Conservation (phyloP, 2,888 invertebrate species). For the Petrolisthes cinctipes region DNA sequence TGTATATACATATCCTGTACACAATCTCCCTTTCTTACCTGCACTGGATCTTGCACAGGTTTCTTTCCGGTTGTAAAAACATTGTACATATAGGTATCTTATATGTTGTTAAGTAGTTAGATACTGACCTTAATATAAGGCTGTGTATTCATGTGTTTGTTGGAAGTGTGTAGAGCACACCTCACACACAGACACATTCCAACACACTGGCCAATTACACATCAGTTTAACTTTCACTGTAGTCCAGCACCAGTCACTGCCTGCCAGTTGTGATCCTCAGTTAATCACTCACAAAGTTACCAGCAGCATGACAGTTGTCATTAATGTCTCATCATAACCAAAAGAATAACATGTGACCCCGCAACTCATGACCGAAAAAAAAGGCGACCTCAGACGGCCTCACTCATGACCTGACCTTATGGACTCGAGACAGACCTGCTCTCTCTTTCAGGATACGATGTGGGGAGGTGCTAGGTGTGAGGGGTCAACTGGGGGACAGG, state of each 20-base stretch:
- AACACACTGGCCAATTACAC: not conserved
- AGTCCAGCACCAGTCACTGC: constrained; percentile 10
- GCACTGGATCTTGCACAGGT: not conserved
- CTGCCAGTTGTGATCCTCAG: not conserved
- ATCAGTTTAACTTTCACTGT: not conserved
- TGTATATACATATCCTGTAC: constrained; percentile 43
- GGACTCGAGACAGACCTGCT: constrained; percentile 38
- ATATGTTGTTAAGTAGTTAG: not conserved
- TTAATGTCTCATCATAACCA: constrained; percentile 8
- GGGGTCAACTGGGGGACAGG: constrained; percentile 48
- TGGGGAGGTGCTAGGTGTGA: constrained; percentile 34
- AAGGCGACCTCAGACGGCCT: constrained; percentile 7
- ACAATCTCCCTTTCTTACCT: not conserved
- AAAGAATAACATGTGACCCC: not conserved
- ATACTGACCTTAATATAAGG: not conserved
- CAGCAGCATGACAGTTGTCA: not conserved
- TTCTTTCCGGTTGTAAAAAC: not conserved
- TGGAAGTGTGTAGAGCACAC: not conserved
- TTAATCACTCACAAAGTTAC: not conserved
- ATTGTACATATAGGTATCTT: constrained; percentile 6
- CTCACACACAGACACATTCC: not conserved
- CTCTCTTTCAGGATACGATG: constrained; percentile 55
- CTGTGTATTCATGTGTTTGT: not conserved
- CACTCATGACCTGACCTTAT: constrained; percentile 10
- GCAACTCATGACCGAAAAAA: constrained; percentile 7